Evolutionary conservation across 1,140 invertebrate species (phyloP), one percentile per base, ranked within the genome.

Genomic region (Drosophila oshimai): DNA sequence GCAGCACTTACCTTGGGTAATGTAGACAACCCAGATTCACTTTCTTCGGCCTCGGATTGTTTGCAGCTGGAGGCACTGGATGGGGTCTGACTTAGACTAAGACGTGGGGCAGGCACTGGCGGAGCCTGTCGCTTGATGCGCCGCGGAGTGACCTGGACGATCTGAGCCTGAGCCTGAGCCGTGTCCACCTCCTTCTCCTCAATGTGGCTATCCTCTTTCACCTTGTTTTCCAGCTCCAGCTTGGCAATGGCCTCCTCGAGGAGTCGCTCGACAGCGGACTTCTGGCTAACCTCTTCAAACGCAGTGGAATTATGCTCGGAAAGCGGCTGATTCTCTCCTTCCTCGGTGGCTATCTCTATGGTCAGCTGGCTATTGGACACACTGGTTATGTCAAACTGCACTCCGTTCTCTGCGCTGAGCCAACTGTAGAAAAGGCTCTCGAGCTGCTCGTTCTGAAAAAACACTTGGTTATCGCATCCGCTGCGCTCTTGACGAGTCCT

Each of bases 191-290:
- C 73, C 20, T 80, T 74, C 2, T 74, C 69, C 34, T 84, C 70
- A 6, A 65, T 46, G 15, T 57, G 37, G 4, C 36, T 72, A 6
- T 33, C 26, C 24, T 80, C 73, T 9, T 88, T 76, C 0, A 15
- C 42, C 3, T 42, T 54, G 20, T 51, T 65, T 18, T 83, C 80
- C 18, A 74, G 46, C 31, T 90, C 89, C 24, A 90, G 22, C 15
- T 90, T 90, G 13, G 84, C 80, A 22, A 90, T 89, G n/a, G 89
- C 89, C 28, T 90, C 89, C 20, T 90, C 89, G 0, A 90, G 51
- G 13, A 90, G 34, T 9, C 70, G 51, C 7, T 90, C 84, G 0
- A 90, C 84, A 3, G 74, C 77, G 0, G 77, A 89, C 20, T 79
- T 79, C 6, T 78, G 74, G 9, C 67, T 87, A 0, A 67, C 24